Percentiles rank a stretch among this genome's conserved stretches.
phyloP scores from a whole-genome alignment of 2,888 invertebrate species.

The Smittia sp. region DNA sequence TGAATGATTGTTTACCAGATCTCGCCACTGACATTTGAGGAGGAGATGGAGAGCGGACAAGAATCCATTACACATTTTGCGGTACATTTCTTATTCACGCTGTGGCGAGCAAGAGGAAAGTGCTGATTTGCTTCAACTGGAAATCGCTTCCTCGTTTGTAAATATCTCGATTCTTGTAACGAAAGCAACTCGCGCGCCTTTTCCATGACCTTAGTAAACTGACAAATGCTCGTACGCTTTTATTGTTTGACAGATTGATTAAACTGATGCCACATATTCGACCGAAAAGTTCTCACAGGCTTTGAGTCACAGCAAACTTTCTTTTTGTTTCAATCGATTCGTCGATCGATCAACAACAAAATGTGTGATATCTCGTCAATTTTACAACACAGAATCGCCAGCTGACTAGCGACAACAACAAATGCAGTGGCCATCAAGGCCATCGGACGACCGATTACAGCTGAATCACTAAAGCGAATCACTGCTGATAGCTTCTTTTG shows the following conservation, averaged over 20 bases:
- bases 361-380: too few species aligned
- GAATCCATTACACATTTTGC: conserved; percentile 8
- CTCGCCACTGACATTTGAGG: background rate
- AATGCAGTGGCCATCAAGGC: too few species aligned
- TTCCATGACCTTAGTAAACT: background rate
- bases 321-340: too few species aligned
- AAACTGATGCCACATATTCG: too few species aligned
- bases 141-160: conserved; percentile 5
- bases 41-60: background rate
- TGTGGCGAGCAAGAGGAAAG: background rate
- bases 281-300: too few species aligned
- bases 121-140: background rate
- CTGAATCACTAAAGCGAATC: too few species aligned
- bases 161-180: background rate
- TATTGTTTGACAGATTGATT: background rate
- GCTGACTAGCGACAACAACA: too few species aligned
- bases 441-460: too few species aligned
- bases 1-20: conserved; percentile 19
- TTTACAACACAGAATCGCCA: too few species aligned
- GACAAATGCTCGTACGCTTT: background rate
- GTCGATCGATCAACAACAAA: too few species aligned
- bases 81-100: background rate
- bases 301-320: too few species aligned
- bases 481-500: background rate
- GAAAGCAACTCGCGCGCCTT: background rate